Evolutionary conservation across 2,888 invertebrate species (phyloP), one percentile per base, ranked within the genome.

Genomic region (Phytoseiulus persimilis): DNA sequence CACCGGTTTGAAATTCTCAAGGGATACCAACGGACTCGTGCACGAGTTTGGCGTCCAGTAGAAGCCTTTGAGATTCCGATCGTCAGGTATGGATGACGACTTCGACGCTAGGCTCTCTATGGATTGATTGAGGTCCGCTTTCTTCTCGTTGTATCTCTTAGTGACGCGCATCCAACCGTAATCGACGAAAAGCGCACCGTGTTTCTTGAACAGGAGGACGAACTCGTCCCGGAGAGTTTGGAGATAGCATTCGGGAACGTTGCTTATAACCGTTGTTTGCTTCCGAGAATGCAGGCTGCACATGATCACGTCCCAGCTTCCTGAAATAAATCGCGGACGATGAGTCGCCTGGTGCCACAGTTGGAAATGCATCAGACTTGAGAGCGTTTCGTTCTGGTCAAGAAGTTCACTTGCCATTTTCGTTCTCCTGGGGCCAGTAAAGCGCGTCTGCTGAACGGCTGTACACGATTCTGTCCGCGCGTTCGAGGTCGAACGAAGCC

Each of bases 151-250:
- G 65, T 65, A 65, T 18, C 65, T 65, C 28, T 65, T 65, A 18
- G 5, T 65, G 65, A 65, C 65, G 23, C 65, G 65, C 65, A 65
- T 65, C 65, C 65, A 65, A 18, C 65, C 65, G 87, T 87, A 87
- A 9, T 87, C 87, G 23, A 87, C 39, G 87, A 87, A 87, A 32
- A 87, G 87, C 33, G 45, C 87, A 9, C 87, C 87, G 87, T 87
- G 87, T 45, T 45, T 33, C 9, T 31, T 28, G 33, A 87, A 87
- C 87, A 87, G 45, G 14, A 87, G 32, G 39, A 87, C 87, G 45
- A 87, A 45, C n/a, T 87, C 87, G 39, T 87, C 87, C 87, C 45
- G 32, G 33, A 87, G 87, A 39, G 87, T 45, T 31, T 87, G 87
- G 6, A 87, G 33, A 28, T 32, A 33, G n/a, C 32, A 39, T 87